phyloP scores from a whole-genome alignment of 2,888 invertebrate genomes.

The Tipula helvola region DNA sequence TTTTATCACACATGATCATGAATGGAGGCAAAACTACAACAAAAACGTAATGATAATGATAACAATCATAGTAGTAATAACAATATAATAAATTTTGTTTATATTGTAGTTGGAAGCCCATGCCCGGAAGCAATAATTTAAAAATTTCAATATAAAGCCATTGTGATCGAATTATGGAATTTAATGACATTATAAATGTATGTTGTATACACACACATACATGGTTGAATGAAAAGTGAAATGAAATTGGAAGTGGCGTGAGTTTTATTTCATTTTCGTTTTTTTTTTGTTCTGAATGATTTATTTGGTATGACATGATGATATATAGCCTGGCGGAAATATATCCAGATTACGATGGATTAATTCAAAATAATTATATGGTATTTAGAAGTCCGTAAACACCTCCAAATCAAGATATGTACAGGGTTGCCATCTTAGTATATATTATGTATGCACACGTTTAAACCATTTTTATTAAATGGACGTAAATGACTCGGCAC shows the following conservation, averaged over 20 bases:
- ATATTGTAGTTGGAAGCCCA: background rate
- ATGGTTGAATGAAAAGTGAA: background rate
- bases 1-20: slow-evolving; percentile 4
- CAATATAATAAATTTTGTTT: background rate
- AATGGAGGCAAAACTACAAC: background rate
- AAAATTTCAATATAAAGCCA: slow-evolving; percentile 15
- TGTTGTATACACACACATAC: slow-evolving; percentile 13
- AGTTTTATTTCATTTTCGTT: background rate
- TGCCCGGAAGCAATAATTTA: slow-evolving; percentile 15
- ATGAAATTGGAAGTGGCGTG: background rate
- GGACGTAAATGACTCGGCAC: background rate
- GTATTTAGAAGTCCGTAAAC: background rate
- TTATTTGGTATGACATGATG: background rate
- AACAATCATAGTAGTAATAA: background rate
- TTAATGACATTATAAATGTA: slow-evolving; percentile 10
- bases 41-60: background rate
- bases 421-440: background rate
- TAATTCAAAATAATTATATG: background rate
- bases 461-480: background rate
- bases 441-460: background rate
- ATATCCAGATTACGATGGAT: background rate
- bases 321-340: background rate
- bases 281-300: background rate
- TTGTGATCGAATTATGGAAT: slow-evolving; percentile 18
- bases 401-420: background rate